Base-by-base conservation (phyloP, 2,888 invertebrate species). In the Ophioninae sp. region DNA sequence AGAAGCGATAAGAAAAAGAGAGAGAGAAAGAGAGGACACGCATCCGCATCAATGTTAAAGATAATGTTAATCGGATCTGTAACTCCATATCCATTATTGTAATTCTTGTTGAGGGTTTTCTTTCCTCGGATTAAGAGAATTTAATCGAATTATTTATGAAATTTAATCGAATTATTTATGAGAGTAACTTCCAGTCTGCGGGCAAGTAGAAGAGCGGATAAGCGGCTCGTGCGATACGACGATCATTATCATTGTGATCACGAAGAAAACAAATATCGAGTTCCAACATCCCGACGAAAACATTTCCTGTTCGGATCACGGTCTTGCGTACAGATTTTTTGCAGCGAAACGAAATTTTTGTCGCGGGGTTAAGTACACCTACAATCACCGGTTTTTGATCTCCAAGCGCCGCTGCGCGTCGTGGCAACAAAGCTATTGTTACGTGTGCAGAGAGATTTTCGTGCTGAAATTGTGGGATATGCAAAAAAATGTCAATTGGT, bases 31-130 rank as follows among this genome's bases (percentile, higher is more conserved):
- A 10, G 50, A 50, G 17, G 61, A 59, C 59, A 76, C 56, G 39
- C 75, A 67, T 67, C 30, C 44, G 20, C 67, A 77, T 77, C 37
- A 77, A 59, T 68, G 68, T 65, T 30, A 44, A 77, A 41, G 65
- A 37, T 57, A 61, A 39, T 67, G 67, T 75, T 64, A 56, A 76
- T 76, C 64, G 37, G 56, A 75, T 67, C 75, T 76, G 74, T 50
- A 64, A 75, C 67, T 56, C 67, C 39, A 76, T 67, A 76, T 76
- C 57, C 67, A 67, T 67, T 76, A 76, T 67, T 76, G 39, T 41
- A 77, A 68, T 61, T 77, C 57, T 68, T 39, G 59, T 77, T 68
- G 59, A 77, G 44, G 76, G 57, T 57, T 77, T 39, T 30, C 68
- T 68, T 68, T 77, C 44, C 76, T 77, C 68, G 30, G 50, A 50